Base-by-base conservation (phyloP, 2,888 invertebrate genomes). In the Cataglyphis albicans region DNA sequence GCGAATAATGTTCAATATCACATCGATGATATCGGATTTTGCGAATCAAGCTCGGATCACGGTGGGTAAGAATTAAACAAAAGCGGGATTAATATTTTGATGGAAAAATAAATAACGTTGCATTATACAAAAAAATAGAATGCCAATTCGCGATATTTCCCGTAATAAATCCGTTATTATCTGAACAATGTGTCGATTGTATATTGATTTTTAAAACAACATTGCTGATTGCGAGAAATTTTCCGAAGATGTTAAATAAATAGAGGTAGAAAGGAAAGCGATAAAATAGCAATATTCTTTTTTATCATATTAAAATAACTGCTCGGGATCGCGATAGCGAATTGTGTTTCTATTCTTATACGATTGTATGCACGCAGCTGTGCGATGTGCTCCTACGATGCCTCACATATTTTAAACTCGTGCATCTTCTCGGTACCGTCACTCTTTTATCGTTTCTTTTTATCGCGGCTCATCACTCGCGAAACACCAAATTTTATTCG, bases 1-100 rank as follows among this genome's bases (percentile, higher is more conserved):
- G 59, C 73, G 59, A 61, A 80, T 80, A 80, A 74, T 80, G 57
- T 73, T 74, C 44, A 29, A 73, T 72, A 74, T 44, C 59, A 59
- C 35, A 59, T 72, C 59, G 44, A 59, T 25, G 44, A 73, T 73
- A 80, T 74, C 35, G 25, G 59, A 80, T 59, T 73, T 73, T 44
- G 12, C 44, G 75, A 74, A 21, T 80, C 32, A 21, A 44, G 12
- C 44, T 38, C 15, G 38, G 44, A 63, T 74, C 32, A 29, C 25
- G 29, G 4, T 29, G 32, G 21, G 70, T 75, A n/a, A 52, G 52
- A 70, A 72, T 80, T 18, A 80, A 80, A 59, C 25, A 12, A 25
- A 73, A 73, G n/a, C 78, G 29, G 29, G 57, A 57, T 52, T 59
- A 18, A 73, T 44, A n/a, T 21, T 15, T 57, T 67, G n/a, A 68